These are phyloP conservation scores for Enteromius trimaculatus DNA, from an alignment of 2,797 vertebrate species.

Conservation along the genomic window DNA sequence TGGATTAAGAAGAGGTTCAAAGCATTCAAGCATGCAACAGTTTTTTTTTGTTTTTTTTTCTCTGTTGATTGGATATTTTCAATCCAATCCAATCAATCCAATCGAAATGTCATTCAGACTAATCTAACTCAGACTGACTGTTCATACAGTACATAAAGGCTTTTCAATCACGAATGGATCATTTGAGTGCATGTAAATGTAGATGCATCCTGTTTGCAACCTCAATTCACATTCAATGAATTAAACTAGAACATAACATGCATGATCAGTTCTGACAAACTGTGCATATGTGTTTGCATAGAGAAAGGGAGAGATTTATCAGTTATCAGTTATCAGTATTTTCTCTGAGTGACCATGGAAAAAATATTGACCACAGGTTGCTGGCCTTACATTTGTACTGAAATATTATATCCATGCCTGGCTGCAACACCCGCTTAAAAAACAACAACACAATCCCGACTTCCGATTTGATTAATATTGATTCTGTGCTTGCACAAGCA, in stretches of 20 bases:
- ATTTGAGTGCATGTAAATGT: neutral
- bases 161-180: neutral
- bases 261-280: neutral
- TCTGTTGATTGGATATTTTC: neutral
- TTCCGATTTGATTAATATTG: constrained; percentile 76
- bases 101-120: neutral
- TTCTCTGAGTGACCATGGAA: constrained; percentile 46
- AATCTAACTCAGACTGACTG: neutral
- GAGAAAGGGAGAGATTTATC: constrained; percentile 55
- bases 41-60: neutral
- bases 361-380: constrained; percentile 45
- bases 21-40: neutral
- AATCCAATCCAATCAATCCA: no score
- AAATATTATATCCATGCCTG: constrained; percentile 72
- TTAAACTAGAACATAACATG: neutral
- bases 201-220: neutral
- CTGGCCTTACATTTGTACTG: constrained; percentile 62
- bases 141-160: neutral
- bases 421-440: constrained; percentile 65
- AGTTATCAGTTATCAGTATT: constrained; percentile 75
- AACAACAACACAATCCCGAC: constrained; percentile 48
- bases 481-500: constrained; percentile 72
- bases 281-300: neutral
- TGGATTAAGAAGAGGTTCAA: neutral
- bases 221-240: neutral